Conservation (phyloP, 2,797 vertebrate genomes). For the Notolabrus celidotus region DNA sequence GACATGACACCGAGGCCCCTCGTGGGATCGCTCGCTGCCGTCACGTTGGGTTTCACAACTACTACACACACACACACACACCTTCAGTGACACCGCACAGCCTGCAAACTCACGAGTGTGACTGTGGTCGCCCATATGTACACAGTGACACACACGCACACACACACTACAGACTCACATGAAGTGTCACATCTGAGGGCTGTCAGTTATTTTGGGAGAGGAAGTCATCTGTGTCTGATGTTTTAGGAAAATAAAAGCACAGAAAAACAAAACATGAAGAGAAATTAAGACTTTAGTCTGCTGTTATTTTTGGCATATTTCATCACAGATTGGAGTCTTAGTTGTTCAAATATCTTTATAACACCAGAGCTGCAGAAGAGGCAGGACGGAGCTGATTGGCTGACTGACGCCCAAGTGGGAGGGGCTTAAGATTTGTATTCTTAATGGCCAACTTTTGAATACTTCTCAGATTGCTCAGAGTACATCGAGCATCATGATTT, state of each 20-base stretch:
- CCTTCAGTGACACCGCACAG: conserved; percentile 48
- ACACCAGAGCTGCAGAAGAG: conserved; percentile 27
- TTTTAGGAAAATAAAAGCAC: neutral
- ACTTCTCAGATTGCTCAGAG: neutral
- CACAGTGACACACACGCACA: conserved; percentile 27
- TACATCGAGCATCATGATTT: neutral
- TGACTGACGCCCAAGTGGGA: neutral
- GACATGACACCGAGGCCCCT: conserved; percentile 91
- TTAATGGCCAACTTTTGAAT: neutral
- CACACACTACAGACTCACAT: conserved; percentile 10
- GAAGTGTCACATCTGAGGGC: conserved; percentile 43
- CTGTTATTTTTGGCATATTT: conserved; percentile 37
- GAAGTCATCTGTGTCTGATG: conserved; percentile 7
- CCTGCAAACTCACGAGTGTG: conserved; percentile 63
- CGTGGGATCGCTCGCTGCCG: conserved; percentile 89
- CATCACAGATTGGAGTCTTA: conserved; percentile 36
- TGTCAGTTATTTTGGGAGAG: conserved; percentile 38
- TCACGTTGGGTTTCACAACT: conserved; percentile 80
- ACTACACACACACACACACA: conserved; percentile 37
- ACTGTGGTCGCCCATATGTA: conserved; percentile 32
- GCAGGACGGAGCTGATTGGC: conserved; percentile 7
- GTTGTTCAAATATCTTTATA: conserved; percentile 30
- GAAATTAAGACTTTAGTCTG: neutral
- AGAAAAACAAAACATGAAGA: neutral
- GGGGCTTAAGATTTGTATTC: neutral